Evolutionary conservation across 2,888 invertebrate species (phyloP).

Genomic region (Eilema griseolum): DNA sequence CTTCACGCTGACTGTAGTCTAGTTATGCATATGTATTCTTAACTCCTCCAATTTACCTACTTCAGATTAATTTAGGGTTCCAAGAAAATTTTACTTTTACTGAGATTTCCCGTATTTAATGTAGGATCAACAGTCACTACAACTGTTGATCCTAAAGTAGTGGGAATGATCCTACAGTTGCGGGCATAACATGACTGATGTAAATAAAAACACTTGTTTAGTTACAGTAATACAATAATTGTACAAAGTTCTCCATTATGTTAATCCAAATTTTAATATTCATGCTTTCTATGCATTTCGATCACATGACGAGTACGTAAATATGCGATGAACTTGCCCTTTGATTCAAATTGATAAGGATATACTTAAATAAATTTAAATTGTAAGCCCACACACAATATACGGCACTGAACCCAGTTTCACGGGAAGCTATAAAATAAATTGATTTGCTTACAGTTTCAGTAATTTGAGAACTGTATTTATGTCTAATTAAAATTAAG

Average conservation of each 20-base stretch:
- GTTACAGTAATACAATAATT: background rate
- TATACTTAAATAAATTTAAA: constrained; percentile 22
- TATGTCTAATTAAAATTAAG: too few relatives aligned
- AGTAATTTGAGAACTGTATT: background rate
- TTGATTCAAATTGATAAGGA: constrained; percentile 34
- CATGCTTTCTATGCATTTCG: constrained; percentile 1
- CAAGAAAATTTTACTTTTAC: background rate
- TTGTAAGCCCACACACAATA: constrained; percentile 11
- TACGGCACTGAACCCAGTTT: background rate
- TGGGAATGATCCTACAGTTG: background rate
- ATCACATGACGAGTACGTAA: constrained; percentile 18
- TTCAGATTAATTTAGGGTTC: background rate
- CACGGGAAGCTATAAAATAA: background rate
- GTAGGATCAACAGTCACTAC: too few relatives aligned
- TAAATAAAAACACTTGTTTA: background rate
- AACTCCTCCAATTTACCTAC: background rate
- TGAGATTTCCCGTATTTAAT: background rate
- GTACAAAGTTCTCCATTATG: background rate
- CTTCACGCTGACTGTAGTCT: background rate
- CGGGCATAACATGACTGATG: too few relatives aligned
- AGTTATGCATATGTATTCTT: background rate
- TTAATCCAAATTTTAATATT: background rate
- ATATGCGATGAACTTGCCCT: constrained; percentile 25
- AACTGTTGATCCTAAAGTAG: background rate
- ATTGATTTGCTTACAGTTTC: background rate